A percentile compares a stretch with the other conserved stretches of the same genome.
Evolutionary conservation across 2,797 vertebrate genomes (phyloP).

Genomic region (Enteromius argenteus): DNA sequence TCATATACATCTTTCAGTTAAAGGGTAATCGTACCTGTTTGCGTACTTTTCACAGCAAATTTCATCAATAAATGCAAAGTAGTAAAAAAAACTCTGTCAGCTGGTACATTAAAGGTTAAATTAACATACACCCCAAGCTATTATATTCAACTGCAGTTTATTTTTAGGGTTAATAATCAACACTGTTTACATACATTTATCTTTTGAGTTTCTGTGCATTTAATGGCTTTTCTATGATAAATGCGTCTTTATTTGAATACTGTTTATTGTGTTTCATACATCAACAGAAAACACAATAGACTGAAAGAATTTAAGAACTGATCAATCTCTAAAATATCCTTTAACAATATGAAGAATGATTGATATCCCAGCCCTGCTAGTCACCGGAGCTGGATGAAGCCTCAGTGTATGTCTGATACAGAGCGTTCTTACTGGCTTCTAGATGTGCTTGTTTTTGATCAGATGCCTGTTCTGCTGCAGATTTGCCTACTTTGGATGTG

Average conservation of each 20-base stretch:
- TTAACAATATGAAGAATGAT: background rate
- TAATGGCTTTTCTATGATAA: too few species aligned
- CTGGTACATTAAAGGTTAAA: too few species aligned
- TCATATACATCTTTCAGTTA: background rate
- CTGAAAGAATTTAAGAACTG: background rate
- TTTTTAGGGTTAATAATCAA: too few species aligned
- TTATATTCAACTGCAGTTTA: too few species aligned
- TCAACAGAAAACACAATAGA: background rate
- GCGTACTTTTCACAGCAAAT: background rate
- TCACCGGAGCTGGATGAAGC: background rate
- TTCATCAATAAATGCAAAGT: background rate
- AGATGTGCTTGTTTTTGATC: background rate
- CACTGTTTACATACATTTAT: background rate
- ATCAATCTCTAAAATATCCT: background rate
- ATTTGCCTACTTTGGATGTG: slow-evolving; percentile 19
- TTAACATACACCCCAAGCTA: too few species aligned
- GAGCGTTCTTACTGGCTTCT: background rate
- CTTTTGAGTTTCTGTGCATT: background rate
- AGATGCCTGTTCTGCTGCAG: background rate
- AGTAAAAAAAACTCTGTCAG: background rate
- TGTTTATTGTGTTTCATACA: background rate
- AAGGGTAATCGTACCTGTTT: background rate
- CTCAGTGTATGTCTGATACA: background rate
- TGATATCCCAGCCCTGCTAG: background rate
- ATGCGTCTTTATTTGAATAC: background rate